phyloP scores from a whole-genome alignment of 2,888 invertebrate genomes.

The Metalampra italica region DNA sequence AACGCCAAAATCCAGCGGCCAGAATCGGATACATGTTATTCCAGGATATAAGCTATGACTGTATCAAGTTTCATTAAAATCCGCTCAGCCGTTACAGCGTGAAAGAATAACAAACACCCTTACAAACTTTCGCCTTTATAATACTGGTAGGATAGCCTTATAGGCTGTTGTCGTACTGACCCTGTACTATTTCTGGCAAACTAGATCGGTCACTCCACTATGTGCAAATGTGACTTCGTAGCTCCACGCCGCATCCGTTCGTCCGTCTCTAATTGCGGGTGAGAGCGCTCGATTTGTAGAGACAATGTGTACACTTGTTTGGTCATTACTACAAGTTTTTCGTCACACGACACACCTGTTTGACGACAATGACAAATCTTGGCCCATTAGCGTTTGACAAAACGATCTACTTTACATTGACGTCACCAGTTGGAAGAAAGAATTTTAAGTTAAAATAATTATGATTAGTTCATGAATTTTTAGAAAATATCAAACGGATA shows the following conservation, averaged over 20 bases:
- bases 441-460: background rate
- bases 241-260: conserved; percentile 28
- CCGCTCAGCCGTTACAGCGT: no score
- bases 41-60: no score
- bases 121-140: no score
- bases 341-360: conserved; percentile 57
- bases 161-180: background rate
- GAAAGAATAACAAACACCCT: no score
- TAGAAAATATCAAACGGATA: no score
- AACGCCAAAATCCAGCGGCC: no score
- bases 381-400: conserved; percentile 42
- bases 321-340: conserved; percentile 54
- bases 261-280: conserved; percentile 50
- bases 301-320: conserved; percentile 56
- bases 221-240: conserved; percentile 8
- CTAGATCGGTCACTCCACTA: background rate
- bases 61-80: no score
- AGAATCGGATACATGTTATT: no score
- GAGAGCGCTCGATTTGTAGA: conserved; percentile 43
- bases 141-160: no score
- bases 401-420: conserved; percentile 31
- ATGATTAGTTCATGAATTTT: no score
- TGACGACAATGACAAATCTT: conserved; percentile 48
- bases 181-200: background rate
- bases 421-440: conserved; percentile 14